A percentile compares a stretch with the other conserved stretches of the same genome.
phyloP scores from a whole-genome alignment of 2,113 vertebrate species.

The Benitochromis conjunctus region DNA sequence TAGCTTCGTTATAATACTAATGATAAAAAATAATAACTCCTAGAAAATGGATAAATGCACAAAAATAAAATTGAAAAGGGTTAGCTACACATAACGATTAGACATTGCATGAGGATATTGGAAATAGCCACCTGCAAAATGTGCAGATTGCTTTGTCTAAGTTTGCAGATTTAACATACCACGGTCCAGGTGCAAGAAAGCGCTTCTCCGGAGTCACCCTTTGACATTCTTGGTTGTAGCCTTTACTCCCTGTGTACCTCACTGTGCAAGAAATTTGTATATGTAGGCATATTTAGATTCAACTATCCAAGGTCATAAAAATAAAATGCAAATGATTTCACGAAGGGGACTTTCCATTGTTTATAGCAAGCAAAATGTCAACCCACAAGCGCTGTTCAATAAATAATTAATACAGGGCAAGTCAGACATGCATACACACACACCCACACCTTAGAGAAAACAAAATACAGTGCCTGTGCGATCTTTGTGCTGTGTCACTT shows the following conservation, averaged over 20 bases:
- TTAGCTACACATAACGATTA: background rate
- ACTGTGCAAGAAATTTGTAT: background rate
- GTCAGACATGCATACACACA: background rate
- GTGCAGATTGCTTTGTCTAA: no score
- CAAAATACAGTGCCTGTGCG: background rate
- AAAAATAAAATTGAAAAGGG: background rate
- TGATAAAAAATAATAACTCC: background rate
- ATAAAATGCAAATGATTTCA: background rate
- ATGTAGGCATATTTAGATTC: background rate
- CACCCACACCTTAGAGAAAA: background rate
- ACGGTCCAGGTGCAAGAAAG: background rate
- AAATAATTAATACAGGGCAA: conserved; percentile 19
- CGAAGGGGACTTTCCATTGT: background rate
- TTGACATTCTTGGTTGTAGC: background rate
- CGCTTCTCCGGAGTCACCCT: background rate
- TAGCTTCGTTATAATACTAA: background rate
- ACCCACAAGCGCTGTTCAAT: background rate
- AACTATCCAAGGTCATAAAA: conserved; percentile 1
- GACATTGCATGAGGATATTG: background rate
- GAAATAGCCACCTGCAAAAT: background rate
- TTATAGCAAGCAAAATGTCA: conserved; percentile 21
- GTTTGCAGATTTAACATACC: background rate
- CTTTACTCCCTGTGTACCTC: background rate
- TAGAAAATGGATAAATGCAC: background rate
- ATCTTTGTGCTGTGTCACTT: background rate